Evolutionary conservation across 2,113 vertebrate species (phyloP).

Genomic region (Odobenus rosmarus): DNA sequence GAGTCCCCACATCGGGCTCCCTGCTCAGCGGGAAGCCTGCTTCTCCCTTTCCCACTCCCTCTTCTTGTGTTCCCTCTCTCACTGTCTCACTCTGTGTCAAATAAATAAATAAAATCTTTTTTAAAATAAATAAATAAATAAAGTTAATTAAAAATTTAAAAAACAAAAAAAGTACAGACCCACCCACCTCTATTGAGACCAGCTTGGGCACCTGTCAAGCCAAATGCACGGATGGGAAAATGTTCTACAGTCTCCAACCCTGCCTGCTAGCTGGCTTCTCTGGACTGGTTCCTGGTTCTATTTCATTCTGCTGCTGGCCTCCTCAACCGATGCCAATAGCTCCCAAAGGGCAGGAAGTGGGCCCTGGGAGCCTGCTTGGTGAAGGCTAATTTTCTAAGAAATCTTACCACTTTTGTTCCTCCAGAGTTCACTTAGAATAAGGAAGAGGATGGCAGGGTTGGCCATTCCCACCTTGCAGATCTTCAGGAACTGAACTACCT

Average conservation of each 20-base stretch:
- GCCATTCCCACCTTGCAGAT: background rate
- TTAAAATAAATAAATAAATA: background rate
- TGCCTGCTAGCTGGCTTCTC: slow-evolving; percentile 33
- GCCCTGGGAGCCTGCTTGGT: background rate
- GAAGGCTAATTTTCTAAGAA: background rate
- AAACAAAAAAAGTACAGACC: background rate
- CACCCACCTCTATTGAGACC: background rate
- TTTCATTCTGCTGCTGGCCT: background rate
- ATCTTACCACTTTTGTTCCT: slow-evolving; percentile 6
- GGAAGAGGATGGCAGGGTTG: background rate
- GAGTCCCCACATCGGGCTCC: no score
- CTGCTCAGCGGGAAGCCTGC: no score
- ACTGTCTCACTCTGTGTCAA: no score
- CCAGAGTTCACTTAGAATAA: slow-evolving; percentile 15
- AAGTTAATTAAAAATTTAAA: background rate
- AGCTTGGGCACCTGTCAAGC: background rate
- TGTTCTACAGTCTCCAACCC: background rate
- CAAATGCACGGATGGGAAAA: background rate
- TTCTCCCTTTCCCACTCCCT: no score
- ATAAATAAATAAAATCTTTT: no score
- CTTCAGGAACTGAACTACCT: background rate
- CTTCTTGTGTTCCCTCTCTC: no score
- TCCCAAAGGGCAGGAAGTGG: background rate
- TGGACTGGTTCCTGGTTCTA: background rate
- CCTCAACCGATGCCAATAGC: background rate